Evolutionary conservation across 2,888 invertebrate species (phyloP), one percentile per base, ranked within the genome.

Genomic region (Physocephala rufipes): DNA sequence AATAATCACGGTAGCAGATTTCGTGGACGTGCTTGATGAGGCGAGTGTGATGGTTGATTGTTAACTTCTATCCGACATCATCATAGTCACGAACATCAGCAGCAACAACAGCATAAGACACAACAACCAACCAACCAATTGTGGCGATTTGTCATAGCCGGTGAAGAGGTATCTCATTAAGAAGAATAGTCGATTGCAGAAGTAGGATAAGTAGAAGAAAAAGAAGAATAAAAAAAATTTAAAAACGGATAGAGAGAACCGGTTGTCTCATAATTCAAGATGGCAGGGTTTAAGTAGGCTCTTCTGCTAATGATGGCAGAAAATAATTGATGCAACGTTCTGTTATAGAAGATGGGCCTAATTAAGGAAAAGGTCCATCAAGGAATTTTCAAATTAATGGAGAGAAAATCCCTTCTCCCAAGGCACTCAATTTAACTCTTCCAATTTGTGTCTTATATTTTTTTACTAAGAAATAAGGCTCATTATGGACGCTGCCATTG

Each of bases 1-100:
- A 76, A 81, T 70, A 69, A 70, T 51, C 67, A 16, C 36, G 19
- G 28, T n/a, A n/a, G 16, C 28, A n/a, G 66, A 21, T 43, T 9
- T 65, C 36, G 16, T 13, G 45, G 19, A 21, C 13, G 43, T 43
- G 43, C 7, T 4, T 2, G 2, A 28, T 16, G 4, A 2, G 19
- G 61, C 1, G n/a, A 16, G 2, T 36, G 43, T 12, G 7, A 45
- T 36, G 43, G 43, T n/a, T n/a, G n/a, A n/a, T 30, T 43, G 43
- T 9, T n/a, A n/a, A n/a, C n/a, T n/a, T n/a, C n/a, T n/a, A n/a
- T n/a, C n/a, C n/a, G n/a, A n/a, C n/a, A n/a, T n/a, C n/a, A n/a
- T n/a, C n/a, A n/a, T n/a, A n/a, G n/a, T n/a, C n/a, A n/a, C n/a
- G n/a, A n/a, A n/a, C n/a, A n/a, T n/a, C n/a, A n/a, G n/a, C n/a